Evolutionary conservation across 2,888 invertebrate species (phyloP).

Genomic region (Caenorhabditis auriculariae): DNA sequence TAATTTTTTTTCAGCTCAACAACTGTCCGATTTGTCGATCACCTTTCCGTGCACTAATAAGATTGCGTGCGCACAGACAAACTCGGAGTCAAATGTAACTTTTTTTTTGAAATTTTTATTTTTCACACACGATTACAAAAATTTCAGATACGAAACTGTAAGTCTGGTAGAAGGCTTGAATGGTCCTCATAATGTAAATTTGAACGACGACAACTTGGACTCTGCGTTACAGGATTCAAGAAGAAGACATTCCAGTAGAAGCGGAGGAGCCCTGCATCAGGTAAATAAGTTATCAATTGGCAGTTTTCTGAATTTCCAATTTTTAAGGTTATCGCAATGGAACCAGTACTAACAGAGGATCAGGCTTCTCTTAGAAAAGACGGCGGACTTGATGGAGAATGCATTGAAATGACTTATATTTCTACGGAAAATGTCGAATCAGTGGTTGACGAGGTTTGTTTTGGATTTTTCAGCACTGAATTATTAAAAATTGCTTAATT

Average conservation of each 20-base stretch:
- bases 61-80: constrained; percentile 76
- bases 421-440: constrained; percentile 3
- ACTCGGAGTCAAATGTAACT: constrained; percentile 28
- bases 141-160: constrained; percentile 52
- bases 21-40: constrained; percentile 98
- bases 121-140: background rate
- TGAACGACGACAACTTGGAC: constrained; percentile 9
- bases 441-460: constrained; percentile 8
- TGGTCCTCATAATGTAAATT: constrained; percentile 43
- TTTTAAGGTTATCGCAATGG: constrained; percentile 21
- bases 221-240: too few species aligned
- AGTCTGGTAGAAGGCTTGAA: constrained; percentile 59
- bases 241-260: constrained; percentile 7
- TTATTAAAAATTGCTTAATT: too few species aligned
- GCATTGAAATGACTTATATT: constrained; percentile 28
- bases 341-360: constrained; percentile 16
- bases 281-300: too few species aligned
- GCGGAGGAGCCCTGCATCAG: constrained; percentile 12
- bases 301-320: too few species aligned
- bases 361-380: background rate
- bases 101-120: constrained; percentile 5
- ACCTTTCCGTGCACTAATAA: constrained; percentile 93
- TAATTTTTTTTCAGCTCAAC: constrained; percentile 73
- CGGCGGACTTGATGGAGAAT: constrained; percentile 6
- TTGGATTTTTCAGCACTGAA: too few species aligned